Evolutionary conservation across 2,888 invertebrate species (phyloP), one percentile per base, ranked within the genome.

Genomic region (Caenorhabditis sp.): DNA sequence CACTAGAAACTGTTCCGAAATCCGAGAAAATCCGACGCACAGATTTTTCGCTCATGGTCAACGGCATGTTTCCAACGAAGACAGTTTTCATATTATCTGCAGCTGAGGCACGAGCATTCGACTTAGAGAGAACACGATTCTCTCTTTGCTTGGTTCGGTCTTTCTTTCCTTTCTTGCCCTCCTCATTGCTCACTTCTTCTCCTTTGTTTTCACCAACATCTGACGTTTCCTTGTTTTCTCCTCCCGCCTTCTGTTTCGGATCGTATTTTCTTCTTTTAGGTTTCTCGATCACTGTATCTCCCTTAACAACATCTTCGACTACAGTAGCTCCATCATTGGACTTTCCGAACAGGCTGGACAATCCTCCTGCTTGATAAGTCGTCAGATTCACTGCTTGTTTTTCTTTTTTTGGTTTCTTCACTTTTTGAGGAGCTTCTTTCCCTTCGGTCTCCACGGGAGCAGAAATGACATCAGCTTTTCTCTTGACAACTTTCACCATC

Each of bases 11-110:
- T 16, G 59, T 51, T 74, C 87, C 87, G 22, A 58, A 86, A n/a
- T 83, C 73, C 8, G 73, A 61, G 54, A 87, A 87, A 16, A 86
- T 70, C 12, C 76, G 72, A 44, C 75, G 79, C 16, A 87, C 77
- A 2, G 61, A 12, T 49, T 86, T 87, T 49, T 85, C 86, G 49
- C 73, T 82, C 63, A 74, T 76, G 10, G 83, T 73, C 63, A 86
- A 47, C 28, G 86, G 85, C 80, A 86, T 75, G 59, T 87, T 87
- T 63, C 87, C 87, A 35, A 87, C 82, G 41, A 87, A 87, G 14
- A 87, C 61, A 2, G 87, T 87, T 28, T 73, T 72, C 10, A 47
- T 54, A 19, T 84, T 87, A n/a, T 87, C 86, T 7, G 56, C 84
- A 14, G 70, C 72, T 0, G 54, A 22, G 5, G 59, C 44, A 31